Evolutionary conservation across 2,888 invertebrate genomes (phyloP), one percentile per base, ranked within the genome.

Genomic region (Lasiommata megera): DNA sequence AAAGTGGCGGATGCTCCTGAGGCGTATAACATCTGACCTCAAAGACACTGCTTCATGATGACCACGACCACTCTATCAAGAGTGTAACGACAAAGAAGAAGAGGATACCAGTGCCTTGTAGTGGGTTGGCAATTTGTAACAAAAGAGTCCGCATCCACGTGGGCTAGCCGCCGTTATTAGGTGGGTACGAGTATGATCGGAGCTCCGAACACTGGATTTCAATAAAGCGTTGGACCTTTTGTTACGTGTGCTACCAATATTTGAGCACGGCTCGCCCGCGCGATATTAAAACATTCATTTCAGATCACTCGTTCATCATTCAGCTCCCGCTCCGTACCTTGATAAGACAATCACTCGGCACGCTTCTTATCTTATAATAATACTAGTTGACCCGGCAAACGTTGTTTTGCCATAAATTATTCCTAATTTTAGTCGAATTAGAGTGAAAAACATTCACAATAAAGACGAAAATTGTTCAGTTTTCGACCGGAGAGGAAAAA

Each of bases 221-320:
- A 88, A 88, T 88, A 88, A 86, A 71, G 71, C 71, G 62, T 67
- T 66, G 69, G 70, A 70, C 73, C 87, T 87, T 88, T 88, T 88
- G 87, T 87, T 84, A 85, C 84, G 82, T 81, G 85, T 79, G 82
- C 80, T 74, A 76, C 82, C 84, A 84, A 82, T 88, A 84, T 88
- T 88, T 87, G 88, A 86, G 76, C 81, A 66, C 59, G 67, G 68
- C 71, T 72, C 69, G 71, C 66, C 62, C 67, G 71, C 67, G 73
- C 81, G 79, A 87, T 87, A 87, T 87, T 87, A 86, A 87, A 87
- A 84, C 80, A 83, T 84, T 84, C 84, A 85, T 87, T 82, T 82
- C 79, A 76, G 76, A 77, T 79, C 77, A 66, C 62, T 62, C 65
- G 64, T 60, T 67, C 67, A 63, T 67, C 67, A 64, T 64, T 55